Evolutionary conservation across 2,888 invertebrate species (phyloP), one percentile per base, ranked within the genome.

Genomic region (Melinopterus prodromus): DNA sequence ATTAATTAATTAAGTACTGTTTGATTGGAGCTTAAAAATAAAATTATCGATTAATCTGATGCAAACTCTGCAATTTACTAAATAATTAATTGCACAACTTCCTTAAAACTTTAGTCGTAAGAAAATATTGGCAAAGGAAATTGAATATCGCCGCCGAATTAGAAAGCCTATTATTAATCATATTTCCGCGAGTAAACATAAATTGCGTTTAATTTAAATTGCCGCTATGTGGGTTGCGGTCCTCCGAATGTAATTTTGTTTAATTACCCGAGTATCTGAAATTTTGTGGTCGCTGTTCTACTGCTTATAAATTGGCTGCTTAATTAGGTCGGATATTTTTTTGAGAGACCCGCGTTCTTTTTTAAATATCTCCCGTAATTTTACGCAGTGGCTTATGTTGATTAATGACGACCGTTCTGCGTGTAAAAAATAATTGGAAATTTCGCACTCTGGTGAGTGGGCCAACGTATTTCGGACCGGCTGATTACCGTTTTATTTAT

Each of bases 271-370:
- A 35, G 36, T 74, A 36, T 74, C 16, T 74, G 36, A 74, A 74
- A 74, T 74, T 74, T 36, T 37, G 37, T 37, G 36, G 35, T n/a
- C 74, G 74, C 35, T 36, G 37, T 74, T 74, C n/a, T 26, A 16
- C 74, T 15, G 74, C 74, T 74, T 74, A 74, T 74, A 74, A 74
- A 74, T 74, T 74, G 37, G 36, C 74, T 74, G 74, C 74, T 74
- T 74, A 74, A 74, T 74, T 74, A 74, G 74, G 35, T 35, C 74
- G 16, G 36, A 74, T 9, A 12, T 36, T 36, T 74, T 26, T 16
- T 26, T 37, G 35, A 14, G n/a, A 16, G 71, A 15, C 16, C 71
- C 71, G 71, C 7, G 16, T 71, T 74, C 5, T 12, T 71, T 71
- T 71, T 74, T 74, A 74, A 36, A 36, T 74, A 74, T 74, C 74